phyloP scores from a whole-genome alignment of 1,140 invertebrate genomes.

The Drosophila murphyi region DNA sequence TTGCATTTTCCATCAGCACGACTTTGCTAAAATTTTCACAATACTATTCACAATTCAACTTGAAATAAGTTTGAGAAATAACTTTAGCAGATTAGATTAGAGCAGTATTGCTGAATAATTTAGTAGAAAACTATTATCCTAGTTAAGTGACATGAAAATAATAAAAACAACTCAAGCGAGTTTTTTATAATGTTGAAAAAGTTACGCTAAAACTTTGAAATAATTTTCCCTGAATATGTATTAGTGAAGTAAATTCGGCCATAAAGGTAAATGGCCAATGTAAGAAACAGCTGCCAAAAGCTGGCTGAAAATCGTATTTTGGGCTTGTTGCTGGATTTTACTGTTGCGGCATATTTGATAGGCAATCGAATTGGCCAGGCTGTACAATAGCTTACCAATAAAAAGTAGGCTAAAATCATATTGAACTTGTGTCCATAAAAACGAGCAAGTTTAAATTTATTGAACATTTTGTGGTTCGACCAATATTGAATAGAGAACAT shows the following conservation, averaged over 20 bases:
- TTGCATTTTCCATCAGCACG: too few relatives aligned
- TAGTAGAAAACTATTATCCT: too few relatives aligned
- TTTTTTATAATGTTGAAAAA: not conserved
- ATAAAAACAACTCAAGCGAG: too few relatives aligned
- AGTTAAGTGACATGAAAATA: too few relatives aligned
- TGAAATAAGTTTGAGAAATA: too few relatives aligned
- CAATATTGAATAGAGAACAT: not conserved
- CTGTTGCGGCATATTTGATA: conserved; percentile 51
- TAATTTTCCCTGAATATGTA: not conserved
- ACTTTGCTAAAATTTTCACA: too few relatives aligned
- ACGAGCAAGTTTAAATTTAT: conserved; percentile 49
- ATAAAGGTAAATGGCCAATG: not conserved
- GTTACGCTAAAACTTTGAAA: not conserved
- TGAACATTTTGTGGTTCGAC: conserved; percentile 11
- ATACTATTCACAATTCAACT: too few relatives aligned
- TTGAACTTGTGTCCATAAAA: conserved; percentile 48
- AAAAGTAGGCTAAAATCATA: conserved; percentile 28
- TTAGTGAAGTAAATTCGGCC: conserved; percentile 3
- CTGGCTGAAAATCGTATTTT: not conserved
- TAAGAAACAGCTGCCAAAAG: conserved; percentile 57
- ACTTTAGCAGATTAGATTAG: too few relatives aligned
- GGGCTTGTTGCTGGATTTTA: conserved; percentile 16
- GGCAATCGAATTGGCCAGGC: conserved; percentile 40
- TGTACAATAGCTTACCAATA: conserved; percentile 11
- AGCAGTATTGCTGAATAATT: too few relatives aligned